Evolutionary conservation across 2,797 vertebrate genomes (phyloP).

Genomic region (Agapornis canus): DNA sequence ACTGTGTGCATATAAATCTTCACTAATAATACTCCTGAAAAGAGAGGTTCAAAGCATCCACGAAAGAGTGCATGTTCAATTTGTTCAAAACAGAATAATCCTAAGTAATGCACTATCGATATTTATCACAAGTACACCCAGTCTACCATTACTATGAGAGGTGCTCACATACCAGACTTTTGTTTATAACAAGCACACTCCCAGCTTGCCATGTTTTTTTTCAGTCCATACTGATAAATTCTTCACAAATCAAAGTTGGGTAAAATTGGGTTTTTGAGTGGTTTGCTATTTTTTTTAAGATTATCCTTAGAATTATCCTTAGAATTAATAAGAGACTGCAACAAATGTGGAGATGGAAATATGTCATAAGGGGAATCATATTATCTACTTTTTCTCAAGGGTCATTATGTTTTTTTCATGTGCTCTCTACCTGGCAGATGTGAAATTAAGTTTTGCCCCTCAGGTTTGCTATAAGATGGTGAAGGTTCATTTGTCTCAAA

Average conservation of each 20-base stretch:
- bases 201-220: not conserved
- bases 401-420: conserved; percentile 28
- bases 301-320: not conserved
- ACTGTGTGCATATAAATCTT: not conserved
- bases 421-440: not conserved
- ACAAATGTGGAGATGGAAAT: not conserved
- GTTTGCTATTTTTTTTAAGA: not conserved
- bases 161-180: not conserved
- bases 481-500: conserved; percentile 38
- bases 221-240: not conserved
- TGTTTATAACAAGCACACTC: not conserved
- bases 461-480: not conserved
- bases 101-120: not conserved
- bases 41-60: not conserved
- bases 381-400: conserved; percentile 1
- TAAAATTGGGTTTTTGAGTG: not conserved
- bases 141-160: not conserved
- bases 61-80: not conserved
- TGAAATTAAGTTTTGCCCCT: conserved; percentile 41
- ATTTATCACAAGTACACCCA: not conserved
- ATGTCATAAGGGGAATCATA: not conserved
- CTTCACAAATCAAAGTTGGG: not conserved
- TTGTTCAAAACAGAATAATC: not conserved
- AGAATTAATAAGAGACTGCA: not conserved
- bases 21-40: not conserved